Conservation (phyloP, 1,140 invertebrate genomes). For the Delia radicum region DNA sequence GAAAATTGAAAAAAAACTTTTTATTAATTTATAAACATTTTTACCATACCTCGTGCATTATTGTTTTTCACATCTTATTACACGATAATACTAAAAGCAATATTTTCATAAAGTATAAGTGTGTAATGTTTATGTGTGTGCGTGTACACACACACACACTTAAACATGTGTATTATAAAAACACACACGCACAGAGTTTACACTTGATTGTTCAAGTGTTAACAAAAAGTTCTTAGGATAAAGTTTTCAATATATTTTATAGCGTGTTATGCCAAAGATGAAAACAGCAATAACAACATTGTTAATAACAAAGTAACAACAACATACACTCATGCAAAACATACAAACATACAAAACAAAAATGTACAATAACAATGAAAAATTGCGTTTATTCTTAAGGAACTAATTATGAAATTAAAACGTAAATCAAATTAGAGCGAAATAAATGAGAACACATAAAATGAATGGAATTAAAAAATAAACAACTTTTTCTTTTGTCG, state of each 20-base stretch:
- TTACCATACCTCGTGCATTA: not conserved
- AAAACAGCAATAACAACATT: not conserved
- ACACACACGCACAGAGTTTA: not conserved
- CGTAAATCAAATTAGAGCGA: constrained; percentile 12
- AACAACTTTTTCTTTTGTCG: too few species aligned
- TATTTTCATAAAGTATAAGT: not conserved
- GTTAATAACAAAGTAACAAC: not conserved
- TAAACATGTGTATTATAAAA: not conserved
- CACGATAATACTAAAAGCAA: not conserved
- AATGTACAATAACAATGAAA: not conserved
- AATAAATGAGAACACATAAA: not conserved
- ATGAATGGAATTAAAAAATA: not conserved
- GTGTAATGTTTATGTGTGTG: not conserved
- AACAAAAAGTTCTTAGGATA: not conserved
- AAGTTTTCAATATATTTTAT: not conserved
- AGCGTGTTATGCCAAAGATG: not conserved
- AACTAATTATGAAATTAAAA: constrained; percentile 24
- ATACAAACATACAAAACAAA: not conserved
- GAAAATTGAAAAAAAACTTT: too few species aligned
- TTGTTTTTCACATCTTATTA: too few species aligned
- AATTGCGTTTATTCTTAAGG: not conserved
- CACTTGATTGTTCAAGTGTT: not conserved
- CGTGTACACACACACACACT: not conserved
- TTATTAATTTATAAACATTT: not conserved
- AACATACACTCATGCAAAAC: not conserved